Conservation (phyloP, 2,888 invertebrate genomes). For the Nomada ferruginata region DNA sequence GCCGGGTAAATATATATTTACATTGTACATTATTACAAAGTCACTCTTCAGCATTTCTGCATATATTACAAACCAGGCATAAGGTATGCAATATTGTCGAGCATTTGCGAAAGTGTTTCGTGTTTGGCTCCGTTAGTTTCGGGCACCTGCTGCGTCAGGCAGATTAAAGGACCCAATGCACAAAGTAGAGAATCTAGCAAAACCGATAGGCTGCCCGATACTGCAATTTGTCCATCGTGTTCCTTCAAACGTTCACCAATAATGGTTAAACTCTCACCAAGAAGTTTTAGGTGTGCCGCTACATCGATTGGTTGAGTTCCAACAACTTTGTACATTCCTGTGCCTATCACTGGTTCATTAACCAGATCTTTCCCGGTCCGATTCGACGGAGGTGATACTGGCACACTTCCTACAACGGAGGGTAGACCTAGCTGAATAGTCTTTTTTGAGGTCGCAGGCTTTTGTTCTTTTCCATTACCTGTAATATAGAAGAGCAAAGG, state of each 20-base stretch:
- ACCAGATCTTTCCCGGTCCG: conserved; percentile 81
- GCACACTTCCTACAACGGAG: conserved; percentile 77
- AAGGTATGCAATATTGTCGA: conserved; percentile 97
- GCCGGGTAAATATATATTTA: conserved; percentile 51
- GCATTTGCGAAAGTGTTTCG: conserved; percentile 87
- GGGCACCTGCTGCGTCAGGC: conserved; percentile 93
- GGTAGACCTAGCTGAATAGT: conserved; percentile 82
- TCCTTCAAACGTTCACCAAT: conserved; percentile 97
- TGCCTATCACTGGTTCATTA: conserved; percentile 81
- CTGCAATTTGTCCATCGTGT: conserved; percentile 97
- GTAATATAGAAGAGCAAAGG: conserved; percentile 46
- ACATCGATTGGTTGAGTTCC: conserved; percentile 94
- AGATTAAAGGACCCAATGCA: conserved; percentile 94
- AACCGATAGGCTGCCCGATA: conserved; percentile 97
- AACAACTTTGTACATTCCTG: conserved; percentile 87
- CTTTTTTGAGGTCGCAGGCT: conserved; percentile 77
- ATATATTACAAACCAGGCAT: conserved; percentile 84
- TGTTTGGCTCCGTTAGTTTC: conserved; percentile 85
- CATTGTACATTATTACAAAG: conserved; percentile 45
- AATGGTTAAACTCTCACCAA: conserved; percentile 96
- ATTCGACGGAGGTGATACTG: conserved; percentile 78
- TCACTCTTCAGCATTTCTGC: conserved; percentile 37
- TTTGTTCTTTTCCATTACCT: conserved; percentile 79
- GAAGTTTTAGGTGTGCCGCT: conserved; percentile 95
- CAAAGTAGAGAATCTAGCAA: conserved; percentile 96